Conservation (phyloP, 2,797 vertebrate genomes). For the Pyrrhura leucotis region DNA sequence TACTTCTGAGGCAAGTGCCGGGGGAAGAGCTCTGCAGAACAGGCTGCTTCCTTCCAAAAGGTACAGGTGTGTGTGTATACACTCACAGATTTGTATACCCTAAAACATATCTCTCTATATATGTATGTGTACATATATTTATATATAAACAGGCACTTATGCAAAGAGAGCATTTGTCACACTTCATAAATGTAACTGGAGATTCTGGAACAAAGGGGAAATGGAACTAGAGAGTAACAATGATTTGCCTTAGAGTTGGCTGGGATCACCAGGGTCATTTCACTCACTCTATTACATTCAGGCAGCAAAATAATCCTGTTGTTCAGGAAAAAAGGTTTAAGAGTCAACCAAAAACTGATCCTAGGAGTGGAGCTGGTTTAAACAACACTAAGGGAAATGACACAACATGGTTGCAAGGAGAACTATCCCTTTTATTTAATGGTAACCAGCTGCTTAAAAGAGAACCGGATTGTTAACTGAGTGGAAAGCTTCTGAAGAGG, state of each 20-base stretch:
- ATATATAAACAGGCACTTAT: not conserved
- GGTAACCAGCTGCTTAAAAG: not conserved
- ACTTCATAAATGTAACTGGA: not conserved
- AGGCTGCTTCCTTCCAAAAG: not conserved
- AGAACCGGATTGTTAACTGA: not conserved
- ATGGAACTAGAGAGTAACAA: not conserved
- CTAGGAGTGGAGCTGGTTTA: not conserved
- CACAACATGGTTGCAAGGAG: not conserved
- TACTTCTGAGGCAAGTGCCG: too few relatives aligned
- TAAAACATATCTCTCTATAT: not conserved
- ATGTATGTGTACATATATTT: too few relatives aligned
- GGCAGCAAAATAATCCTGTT: not conserved
- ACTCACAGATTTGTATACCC: not conserved
- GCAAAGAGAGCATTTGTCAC: not conserved
- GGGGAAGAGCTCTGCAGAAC: not conserved
- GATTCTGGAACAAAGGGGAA: not conserved
- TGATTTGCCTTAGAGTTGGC: conserved; percentile 13
- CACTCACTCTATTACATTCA: not conserved
- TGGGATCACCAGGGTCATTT: not conserved
- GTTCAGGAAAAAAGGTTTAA: not conserved
- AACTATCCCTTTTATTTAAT: not conserved
- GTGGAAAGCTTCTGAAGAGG: not conserved
- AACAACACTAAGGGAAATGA: not conserved
- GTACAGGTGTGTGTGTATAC: not conserved
- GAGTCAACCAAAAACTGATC: not conserved